Percentiles rank a stretch among this genome's conserved stretches.
These are phyloP conservation scores for Neolamprologus tretocephalus DNA, from an alignment of 2,113 vertebrate genomes.

Conservation along the genomic window DNA sequence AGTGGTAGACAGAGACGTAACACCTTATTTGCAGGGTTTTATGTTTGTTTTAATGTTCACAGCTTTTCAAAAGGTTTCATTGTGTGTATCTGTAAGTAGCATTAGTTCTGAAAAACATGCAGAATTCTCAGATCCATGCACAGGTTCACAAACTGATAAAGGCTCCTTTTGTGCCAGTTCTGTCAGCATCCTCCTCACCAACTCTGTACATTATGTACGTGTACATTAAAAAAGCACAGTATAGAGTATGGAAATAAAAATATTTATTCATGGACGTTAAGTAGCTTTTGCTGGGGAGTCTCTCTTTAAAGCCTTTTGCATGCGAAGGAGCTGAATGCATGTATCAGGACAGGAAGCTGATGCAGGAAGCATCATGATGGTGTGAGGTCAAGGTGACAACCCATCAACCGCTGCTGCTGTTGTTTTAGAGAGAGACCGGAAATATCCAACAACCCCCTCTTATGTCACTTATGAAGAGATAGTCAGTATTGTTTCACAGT, in stretches of 20 bases:
- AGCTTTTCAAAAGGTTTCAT: background rate
- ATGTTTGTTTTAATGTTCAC: background rate
- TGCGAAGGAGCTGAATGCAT: accelerated
- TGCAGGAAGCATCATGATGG: background rate
- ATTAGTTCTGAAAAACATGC: background rate
- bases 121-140: background rate
- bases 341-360: background rate
- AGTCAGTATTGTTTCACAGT: background rate
- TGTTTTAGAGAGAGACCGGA: background rate
- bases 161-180: accelerated
- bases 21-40: accelerated
- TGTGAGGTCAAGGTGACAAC: background rate
- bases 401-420: accelerated
- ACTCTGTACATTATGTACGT: accelerated
- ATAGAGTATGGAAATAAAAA: background rate
- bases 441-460: background rate
- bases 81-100: background rate
- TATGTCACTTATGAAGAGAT: background rate
- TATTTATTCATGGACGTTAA: background rate
- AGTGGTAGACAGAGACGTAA: background rate
- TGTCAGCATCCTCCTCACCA: accelerated
- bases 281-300: background rate
- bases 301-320: background rate
- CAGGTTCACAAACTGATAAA: background rate
- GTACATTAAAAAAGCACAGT: background rate